These are phyloP conservation scores for Chironomus striatipennis DNA, from an alignment of 1,140 invertebrate genomes.

Conservation along the genomic window DNA sequence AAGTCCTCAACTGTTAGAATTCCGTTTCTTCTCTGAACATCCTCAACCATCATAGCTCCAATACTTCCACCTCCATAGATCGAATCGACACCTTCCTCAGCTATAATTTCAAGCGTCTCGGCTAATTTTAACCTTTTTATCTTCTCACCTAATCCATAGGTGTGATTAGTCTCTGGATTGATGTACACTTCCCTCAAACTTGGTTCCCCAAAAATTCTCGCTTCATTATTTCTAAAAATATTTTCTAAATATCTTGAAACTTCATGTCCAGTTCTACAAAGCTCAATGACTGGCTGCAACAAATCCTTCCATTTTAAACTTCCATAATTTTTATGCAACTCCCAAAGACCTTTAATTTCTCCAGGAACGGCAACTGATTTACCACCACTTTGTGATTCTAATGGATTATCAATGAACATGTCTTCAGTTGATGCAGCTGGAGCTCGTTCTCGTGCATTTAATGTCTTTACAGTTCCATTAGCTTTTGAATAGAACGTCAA, in stretches of 20 bases:
- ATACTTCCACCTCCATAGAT: conserved; percentile 62
- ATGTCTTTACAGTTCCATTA: conserved; percentile 39
- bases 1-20: conserved; percentile 52
- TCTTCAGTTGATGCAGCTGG: conserved; percentile 45
- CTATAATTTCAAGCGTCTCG: conserved; percentile 61
- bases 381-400: conserved; percentile 47
- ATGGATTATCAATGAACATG: conserved; percentile 48
- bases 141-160: conserved; percentile 57
- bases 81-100: conserved; percentile 51
- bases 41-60: conserved; percentile 49
- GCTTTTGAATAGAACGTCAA: conserved; percentile 62
- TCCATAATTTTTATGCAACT: conserved; percentile 68
- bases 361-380: conserved; percentile 75
- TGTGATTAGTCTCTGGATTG: conserved; percentile 50
- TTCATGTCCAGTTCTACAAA: conserved; percentile 59
- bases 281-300: conserved; percentile 59
- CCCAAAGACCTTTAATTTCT: conserved; percentile 76
- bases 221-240: conserved; percentile 47
- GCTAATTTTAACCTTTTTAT: conserved; percentile 62
- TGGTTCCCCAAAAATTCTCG: conserved; percentile 50
- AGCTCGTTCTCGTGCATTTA: conserved; percentile 65
- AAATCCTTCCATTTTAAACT: conserved; percentile 68
- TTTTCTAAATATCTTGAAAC: conserved; percentile 63
- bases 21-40: conserved; percentile 46
- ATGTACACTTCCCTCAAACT: conserved; percentile 57